Conservation (phyloP, 2,888 invertebrate species). For the Tipula unca region DNA sequence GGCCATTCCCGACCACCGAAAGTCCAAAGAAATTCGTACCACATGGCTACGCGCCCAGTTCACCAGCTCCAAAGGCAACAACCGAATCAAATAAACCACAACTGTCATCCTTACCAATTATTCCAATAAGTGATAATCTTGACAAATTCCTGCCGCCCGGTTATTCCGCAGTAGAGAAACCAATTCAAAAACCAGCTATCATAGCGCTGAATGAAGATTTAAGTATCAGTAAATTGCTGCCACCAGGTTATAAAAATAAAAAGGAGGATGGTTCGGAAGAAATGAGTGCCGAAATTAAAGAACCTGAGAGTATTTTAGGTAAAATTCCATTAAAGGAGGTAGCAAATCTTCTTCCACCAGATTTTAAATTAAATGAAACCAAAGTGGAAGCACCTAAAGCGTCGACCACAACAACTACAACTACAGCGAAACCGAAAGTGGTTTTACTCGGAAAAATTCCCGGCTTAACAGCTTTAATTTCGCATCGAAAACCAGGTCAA, state of each 20-base stretch:
- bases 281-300: constrained; percentile 22
- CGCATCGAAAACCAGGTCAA: neutral
- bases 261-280: constrained; percentile 31
- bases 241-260: constrained; percentile 49
- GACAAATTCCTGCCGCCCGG: constrained; percentile 57
- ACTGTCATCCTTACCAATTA: constrained; percentile 25
- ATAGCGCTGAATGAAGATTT: constrained; percentile 28
- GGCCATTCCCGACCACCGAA: constrained; percentile 28
- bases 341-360: constrained; percentile 46
- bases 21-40: constrained; percentile 45
- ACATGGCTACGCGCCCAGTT: constrained; percentile 43
- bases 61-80: constrained; percentile 33
- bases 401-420: constrained; percentile 33
- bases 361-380: constrained; percentile 43
- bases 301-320: constrained; percentile 28
- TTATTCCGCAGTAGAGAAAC: constrained; percentile 37
- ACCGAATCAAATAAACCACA: neutral
- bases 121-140: constrained; percentile 42
- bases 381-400: constrained; percentile 26
- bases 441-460: constrained; percentile 55
- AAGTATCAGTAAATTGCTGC: constrained; percentile 50
- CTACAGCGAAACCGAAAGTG: constrained; percentile 42
- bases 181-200: constrained; percentile 24
- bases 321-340: constrained; percentile 40
- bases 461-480: constrained; percentile 53